A percentile compares a stretch with the other conserved stretches of the same genome.
These are phyloP conservation scores for Philypnodon macrostomus DNA, from an alignment of 2,797 vertebrate species.

Conservation along the genomic window DNA sequence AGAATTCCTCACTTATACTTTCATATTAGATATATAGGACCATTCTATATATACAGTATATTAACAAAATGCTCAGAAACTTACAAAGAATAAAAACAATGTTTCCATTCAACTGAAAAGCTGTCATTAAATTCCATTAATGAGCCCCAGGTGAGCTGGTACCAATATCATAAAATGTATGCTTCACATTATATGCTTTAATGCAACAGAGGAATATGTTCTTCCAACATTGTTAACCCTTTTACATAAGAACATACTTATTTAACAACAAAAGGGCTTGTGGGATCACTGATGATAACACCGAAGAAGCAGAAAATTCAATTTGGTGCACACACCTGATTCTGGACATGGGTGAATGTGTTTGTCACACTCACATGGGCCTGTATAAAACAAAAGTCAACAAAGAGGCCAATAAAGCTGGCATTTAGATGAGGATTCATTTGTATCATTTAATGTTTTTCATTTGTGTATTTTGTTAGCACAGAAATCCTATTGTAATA, in stretches of 20 bases:
- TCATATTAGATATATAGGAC: too few relatives aligned
- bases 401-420: too few relatives aligned
- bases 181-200: slow-evolving; percentile 39
- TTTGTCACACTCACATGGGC: too few relatives aligned
- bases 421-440: too few relatives aligned
- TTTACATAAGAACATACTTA: slow-evolving; percentile 42
- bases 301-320: slow-evolving; percentile 12
- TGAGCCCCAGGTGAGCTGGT: slow-evolving; percentile 38
- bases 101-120: slow-evolving; percentile 17
- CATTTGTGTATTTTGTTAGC: too few relatives aligned
- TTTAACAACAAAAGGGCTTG: slow-evolving; percentile 41
- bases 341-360: not conserved
- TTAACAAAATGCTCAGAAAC: too few relatives aligned
- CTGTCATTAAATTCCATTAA: slow-evolving; percentile 8
- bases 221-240: slow-evolving; percentile 26
- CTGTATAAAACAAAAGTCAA: too few relatives aligned
- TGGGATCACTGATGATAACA: slow-evolving; percentile 52
- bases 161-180: slow-evolving; percentile 20
- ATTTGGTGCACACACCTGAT: not conserved
- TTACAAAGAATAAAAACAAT: not conserved
- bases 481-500: too few relatives aligned
- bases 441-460: too few relatives aligned
- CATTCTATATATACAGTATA: too few relatives aligned
- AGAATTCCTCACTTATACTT: too few relatives aligned
- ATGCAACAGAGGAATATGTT: slow-evolving; percentile 4